A percentile compares a stretch with the other conserved stretches of the same genome.
Conservation (phyloP, 2,888 invertebrate species). For the Rhagium mordax region DNA sequence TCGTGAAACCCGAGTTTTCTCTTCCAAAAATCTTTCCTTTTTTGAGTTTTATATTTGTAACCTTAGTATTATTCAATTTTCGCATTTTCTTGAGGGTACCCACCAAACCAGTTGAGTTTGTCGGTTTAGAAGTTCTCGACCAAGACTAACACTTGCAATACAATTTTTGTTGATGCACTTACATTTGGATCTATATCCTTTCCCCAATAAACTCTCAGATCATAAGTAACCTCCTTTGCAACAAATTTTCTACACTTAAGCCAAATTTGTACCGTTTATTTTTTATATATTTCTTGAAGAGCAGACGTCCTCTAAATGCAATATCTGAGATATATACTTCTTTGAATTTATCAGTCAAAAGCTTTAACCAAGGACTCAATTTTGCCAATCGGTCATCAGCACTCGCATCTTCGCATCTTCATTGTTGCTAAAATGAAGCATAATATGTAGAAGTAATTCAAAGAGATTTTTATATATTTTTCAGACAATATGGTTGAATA, state of each 20-base stretch:
- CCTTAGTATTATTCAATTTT: slow-evolving; percentile 35
- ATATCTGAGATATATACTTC: slow-evolving; percentile 27
- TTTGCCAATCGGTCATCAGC: slow-evolving; percentile 29
- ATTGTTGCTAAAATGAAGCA: slow-evolving; percentile 23
- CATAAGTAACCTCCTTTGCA: slow-evolving; percentile 36
- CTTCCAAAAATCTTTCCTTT: neutral
- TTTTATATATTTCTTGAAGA: slow-evolving; percentile 39
- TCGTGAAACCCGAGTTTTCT: slow-evolving; percentile 15
- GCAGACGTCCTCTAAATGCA: slow-evolving; percentile 43
- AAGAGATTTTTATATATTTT: neutral
- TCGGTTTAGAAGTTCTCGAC: slow-evolving; percentile 34
- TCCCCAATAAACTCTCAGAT: slow-evolving; percentile 34
- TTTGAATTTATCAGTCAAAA: slow-evolving; percentile 29
- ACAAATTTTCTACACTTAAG: slow-evolving; percentile 38
- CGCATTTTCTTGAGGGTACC: slow-evolving; percentile 40
- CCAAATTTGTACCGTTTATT: slow-evolving; percentile 37
- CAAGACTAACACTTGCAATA: slow-evolving; percentile 34
- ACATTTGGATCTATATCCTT: slow-evolving; percentile 29
- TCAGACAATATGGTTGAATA: slow-evolving; percentile 6
- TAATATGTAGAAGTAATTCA: neutral
- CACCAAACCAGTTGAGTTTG: slow-evolving; percentile 42
- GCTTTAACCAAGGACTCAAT: slow-evolving; percentile 21
- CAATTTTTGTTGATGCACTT: slow-evolving; percentile 34
- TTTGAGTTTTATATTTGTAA: slow-evolving; percentile 28
- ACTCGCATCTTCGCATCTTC: neutral